These are phyloP conservation scores for Diarsia mendica DNA, from an alignment of 2,888 invertebrate genomes.

Conservation along the genomic window DNA sequence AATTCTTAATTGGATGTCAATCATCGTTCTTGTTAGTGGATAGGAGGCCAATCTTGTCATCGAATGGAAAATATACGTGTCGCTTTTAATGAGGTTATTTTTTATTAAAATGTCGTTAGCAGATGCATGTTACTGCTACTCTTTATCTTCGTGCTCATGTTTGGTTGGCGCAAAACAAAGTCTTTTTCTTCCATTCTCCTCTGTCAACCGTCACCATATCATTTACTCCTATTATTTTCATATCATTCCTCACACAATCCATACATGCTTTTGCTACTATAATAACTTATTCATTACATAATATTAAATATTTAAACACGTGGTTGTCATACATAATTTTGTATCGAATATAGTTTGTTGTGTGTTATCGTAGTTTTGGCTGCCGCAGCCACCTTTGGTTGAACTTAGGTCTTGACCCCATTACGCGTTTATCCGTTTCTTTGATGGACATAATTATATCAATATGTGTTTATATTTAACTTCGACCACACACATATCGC, in stretches of 20 bases:
- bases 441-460: conserved; percentile 4
- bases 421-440: neutral
- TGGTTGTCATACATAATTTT: neutral
- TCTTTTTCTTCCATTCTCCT: no score
- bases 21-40: neutral
- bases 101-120: neutral
- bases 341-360: neutral
- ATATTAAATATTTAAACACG: no score
- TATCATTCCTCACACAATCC: no score
- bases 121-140: neutral
- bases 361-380: conserved; percentile 15
- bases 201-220: no score
- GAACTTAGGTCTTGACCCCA: conserved; percentile 40
- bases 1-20: conserved; percentile 10
- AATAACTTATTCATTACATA: neutral
- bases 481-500: conserved; percentile 42
- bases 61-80: neutral
- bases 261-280: neutral
- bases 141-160: no score
- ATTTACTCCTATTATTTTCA: no score
- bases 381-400: conserved; percentile 4
- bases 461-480: conserved; percentile 4
- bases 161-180: no score
- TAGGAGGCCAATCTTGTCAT: neutral
- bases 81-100: neutral